Conservation (phyloP, 2,797 vertebrate species). For the Gymnothorax javanicus region DNA sequence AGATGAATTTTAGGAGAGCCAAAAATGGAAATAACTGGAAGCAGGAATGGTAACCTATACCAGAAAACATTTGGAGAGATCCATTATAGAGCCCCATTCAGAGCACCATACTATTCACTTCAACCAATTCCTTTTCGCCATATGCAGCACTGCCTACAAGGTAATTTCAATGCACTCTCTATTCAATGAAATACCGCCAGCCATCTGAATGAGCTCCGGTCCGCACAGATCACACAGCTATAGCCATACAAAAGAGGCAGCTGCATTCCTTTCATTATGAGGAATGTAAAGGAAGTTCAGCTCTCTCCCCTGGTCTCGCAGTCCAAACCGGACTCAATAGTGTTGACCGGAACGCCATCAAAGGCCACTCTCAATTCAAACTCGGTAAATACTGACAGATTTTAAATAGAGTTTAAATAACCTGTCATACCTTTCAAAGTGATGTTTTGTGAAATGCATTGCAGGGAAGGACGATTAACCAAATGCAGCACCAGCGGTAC, state of each 20-base stretch:
- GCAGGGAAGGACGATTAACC: background rate
- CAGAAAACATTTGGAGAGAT: background rate
- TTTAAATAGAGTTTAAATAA: conserved; percentile 2
- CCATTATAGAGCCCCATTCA: background rate
- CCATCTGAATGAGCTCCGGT: background rate
- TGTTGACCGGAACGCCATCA: background rate
- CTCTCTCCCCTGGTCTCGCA: background rate
- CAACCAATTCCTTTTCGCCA: background rate
- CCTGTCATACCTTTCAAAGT: background rate
- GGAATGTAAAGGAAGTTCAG: background rate
- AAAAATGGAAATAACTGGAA: background rate
- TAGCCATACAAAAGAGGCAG: background rate
- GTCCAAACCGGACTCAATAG: background rate
- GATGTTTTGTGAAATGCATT: background rate
- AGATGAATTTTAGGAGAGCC: background rate
- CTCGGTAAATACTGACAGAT: background rate
- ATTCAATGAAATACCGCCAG: background rate
- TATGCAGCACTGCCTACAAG: background rate
- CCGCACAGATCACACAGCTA: background rate
- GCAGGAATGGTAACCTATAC: background rate
- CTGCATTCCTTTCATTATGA: background rate
- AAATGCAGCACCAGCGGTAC: background rate
- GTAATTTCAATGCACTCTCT: conserved; percentile 9
- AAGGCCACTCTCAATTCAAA: background rate
- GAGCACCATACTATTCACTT: background rate